These are phyloP conservation scores for Burhinus bistriatus DNA, from an alignment of 2,113 vertebrate genomes.

Conservation along the genomic window DNA sequence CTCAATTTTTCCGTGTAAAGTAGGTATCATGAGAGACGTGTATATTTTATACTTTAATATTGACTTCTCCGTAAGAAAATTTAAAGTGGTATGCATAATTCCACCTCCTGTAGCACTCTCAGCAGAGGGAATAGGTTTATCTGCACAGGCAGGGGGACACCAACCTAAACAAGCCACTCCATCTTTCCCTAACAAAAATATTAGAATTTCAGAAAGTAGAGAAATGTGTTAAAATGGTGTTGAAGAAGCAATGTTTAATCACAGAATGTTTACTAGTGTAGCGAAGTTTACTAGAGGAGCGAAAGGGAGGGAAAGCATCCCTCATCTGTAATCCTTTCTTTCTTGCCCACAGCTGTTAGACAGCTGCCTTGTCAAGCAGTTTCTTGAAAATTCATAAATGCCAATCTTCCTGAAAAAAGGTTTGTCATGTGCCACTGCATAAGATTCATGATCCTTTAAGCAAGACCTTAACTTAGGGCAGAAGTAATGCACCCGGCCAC, in stretches of 20 bases:
- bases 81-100: rapidly evolving
- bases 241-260: not conserved
- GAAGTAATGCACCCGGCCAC: not conserved
- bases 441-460: not conserved
- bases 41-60: not conserved
- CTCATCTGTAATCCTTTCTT: not conserved
- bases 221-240: not conserved
- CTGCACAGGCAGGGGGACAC: not conserved
- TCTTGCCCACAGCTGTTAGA: not conserved
- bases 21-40: not conserved
- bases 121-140: not conserved
- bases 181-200: not conserved
- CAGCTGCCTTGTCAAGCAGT: not conserved
- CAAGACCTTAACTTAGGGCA: not conserved
- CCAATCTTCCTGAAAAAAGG: not conserved
- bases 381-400: not conserved
- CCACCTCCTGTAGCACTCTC: not conserved
- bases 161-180: not conserved
- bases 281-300: not conserved
- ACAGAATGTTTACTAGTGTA: not conserved
- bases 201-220: not conserved
- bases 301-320: not conserved
- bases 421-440: not conserved
- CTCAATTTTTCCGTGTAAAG: not conserved
- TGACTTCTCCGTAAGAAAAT: not conserved